Evolutionary conservation across 2,888 invertebrate genomes (phyloP).

Genomic region (Drosophila pullipes): DNA sequence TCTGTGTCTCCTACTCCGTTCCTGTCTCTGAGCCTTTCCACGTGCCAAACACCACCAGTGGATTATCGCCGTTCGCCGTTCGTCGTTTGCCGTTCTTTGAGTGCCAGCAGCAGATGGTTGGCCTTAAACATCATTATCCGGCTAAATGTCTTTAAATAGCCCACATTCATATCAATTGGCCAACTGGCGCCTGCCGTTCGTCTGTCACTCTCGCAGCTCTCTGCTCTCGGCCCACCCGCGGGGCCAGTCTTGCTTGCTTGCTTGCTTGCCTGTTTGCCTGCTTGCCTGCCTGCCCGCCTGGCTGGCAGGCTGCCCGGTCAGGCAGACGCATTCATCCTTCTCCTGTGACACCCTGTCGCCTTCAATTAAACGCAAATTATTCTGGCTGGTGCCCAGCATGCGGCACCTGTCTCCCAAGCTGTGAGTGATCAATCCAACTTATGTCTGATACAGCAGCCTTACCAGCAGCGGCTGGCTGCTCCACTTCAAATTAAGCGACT

Average conservation of each 20-base stretch:
- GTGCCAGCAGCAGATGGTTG: constrained; percentile 36
- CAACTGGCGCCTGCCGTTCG: constrained; percentile 48
- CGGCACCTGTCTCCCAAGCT: constrained; percentile 56
- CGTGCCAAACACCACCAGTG: constrained; percentile 20
- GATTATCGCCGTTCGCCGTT: constrained; percentile 20
- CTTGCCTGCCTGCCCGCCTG: background rate
- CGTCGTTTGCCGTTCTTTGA: constrained; percentile 3
- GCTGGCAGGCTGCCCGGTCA: background rate
- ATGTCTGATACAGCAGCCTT: constrained; percentile 48
- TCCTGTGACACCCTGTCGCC: constrained; percentile 66
- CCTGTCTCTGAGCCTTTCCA: constrained; percentile 7
- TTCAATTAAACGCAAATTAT: constrained; percentile 76
- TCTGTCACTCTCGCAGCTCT: constrained; percentile 13
- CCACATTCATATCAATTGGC: constrained; percentile 63
- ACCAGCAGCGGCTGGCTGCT: constrained; percentile 10
- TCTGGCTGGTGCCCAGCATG: constrained; percentile 55
- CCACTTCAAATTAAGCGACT: constrained; percentile 15
- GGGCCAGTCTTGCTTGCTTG: constrained; percentile 28
- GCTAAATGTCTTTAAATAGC: constrained; percentile 78
- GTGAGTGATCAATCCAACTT: constrained; percentile 74
- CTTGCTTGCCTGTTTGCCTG: background rate
- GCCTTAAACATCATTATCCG: constrained; percentile 68
- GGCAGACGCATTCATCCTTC: constrained; percentile 6
- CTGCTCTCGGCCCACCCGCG: constrained; percentile 55
- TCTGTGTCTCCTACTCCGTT: background rate